phyloP scores from a whole-genome alignment of 2,113 vertebrate genomes.

The Silurus asotus region DNA sequence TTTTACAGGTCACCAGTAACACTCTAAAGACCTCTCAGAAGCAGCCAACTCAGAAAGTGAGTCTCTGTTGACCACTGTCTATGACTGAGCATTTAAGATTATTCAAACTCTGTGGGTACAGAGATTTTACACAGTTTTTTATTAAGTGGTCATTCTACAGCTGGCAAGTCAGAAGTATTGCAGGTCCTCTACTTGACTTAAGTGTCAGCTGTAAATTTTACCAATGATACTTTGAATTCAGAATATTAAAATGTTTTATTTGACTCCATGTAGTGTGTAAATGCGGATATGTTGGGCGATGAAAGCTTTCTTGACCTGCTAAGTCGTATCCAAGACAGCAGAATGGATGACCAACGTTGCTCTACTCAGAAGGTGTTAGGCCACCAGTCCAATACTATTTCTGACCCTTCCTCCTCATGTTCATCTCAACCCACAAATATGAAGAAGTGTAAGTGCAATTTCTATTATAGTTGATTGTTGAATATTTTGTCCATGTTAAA shows the following conservation, averaged over 20 bases:
- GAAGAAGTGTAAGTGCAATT: slow-evolving; percentile 77
- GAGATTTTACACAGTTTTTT: background rate
- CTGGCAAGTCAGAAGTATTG: background rate
- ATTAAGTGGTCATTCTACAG: background rate
- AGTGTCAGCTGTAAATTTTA: background rate
- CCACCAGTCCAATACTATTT: slow-evolving; percentile 56
- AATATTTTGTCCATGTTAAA: background rate
- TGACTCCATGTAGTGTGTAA: slow-evolving; percentile 72
- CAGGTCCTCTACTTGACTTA: background rate
- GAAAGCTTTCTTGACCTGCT: slow-evolving; percentile 95
- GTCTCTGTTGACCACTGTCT: background rate
- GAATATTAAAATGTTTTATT: background rate
- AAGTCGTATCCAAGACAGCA: slow-evolving; percentile 94
- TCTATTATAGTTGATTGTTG: background rate
- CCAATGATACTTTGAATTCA: background rate
- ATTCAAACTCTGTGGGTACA: background rate
- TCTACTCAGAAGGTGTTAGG: slow-evolving; percentile 77
- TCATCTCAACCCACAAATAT: slow-evolving; percentile 72
- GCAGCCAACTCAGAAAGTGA: slow-evolving; percentile 78
- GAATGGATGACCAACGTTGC: slow-evolving; percentile 96
- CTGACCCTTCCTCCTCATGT: slow-evolving; percentile 63
- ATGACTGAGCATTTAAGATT: background rate
- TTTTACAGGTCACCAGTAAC: slow-evolving; percentile 91
- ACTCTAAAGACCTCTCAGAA: slow-evolving; percentile 75
- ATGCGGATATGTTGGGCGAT: slow-evolving; percentile 79